A percentile compares a stretch with the other conserved stretches of the same genome.
phyloP scores from a whole-genome alignment of 2,113 vertebrate genomes.

The Podarcis cretensis region DNA sequence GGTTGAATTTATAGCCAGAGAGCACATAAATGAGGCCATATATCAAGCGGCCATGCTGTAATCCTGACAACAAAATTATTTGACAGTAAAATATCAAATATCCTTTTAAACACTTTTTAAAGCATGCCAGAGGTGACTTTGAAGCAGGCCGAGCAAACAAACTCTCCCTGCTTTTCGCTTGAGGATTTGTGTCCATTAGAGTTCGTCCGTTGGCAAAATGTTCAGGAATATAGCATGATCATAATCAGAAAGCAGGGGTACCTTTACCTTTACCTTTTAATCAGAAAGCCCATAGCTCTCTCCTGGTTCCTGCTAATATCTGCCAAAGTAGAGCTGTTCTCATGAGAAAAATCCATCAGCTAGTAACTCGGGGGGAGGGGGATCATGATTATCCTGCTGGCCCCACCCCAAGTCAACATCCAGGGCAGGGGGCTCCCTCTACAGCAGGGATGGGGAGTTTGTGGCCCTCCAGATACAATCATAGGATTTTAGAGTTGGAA shows the following conservation, averaged over 20 bases:
- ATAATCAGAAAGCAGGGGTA: neutral
- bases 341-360: too few species aligned
- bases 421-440: too few species aligned
- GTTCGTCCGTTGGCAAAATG: neutral
- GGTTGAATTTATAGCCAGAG: conserved; percentile 7
- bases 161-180: neutral
- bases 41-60: conserved; percentile 9
- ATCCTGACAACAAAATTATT: neutral
- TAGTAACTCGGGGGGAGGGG: too few species aligned
- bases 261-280: too few species aligned
- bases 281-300: neutral
- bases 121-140: conserved; percentile 30
- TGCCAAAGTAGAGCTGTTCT: too few species aligned
- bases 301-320: too few species aligned
- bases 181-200: too few species aligned
- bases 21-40: neutral
- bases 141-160: neutral
- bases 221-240: neutral
- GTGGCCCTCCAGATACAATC: too few species aligned
- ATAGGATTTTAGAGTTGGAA: too few species aligned
- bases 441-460: too few species aligned
- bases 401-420: too few species aligned
- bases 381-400: too few species aligned
- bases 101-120: conserved; percentile 15
- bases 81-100: conserved; percentile 2